phyloP scores from a whole-genome alignment of 2,797 vertebrate species.

The Etheostoma perlongum region DNA sequence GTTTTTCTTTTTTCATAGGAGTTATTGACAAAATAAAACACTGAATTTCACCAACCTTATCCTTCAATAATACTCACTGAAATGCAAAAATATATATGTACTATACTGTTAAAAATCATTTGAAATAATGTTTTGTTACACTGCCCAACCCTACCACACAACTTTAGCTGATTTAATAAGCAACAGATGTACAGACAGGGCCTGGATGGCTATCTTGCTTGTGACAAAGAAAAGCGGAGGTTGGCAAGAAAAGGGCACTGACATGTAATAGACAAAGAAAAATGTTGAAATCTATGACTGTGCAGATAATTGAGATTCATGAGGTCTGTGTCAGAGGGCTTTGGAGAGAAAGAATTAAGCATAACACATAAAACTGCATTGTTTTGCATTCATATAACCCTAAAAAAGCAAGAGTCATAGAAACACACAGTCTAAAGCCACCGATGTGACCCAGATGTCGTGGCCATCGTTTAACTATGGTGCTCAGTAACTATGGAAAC shows the following conservation, averaged over 20 bases:
- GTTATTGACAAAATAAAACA: not conserved
- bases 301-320: not conserved
- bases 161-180: not conserved
- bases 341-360: not conserved
- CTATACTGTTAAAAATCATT: not conserved
- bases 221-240: conserved; percentile 6
- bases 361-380: not conserved
- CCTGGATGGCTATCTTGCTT: not conserved
- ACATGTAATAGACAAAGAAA: not conserved
- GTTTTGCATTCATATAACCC: not conserved
- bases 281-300: not conserved
- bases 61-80: not conserved
- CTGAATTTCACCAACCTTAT: not conserved
- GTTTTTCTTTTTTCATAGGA: not conserved
- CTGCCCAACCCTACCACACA: too few species aligned
- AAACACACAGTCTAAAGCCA: conserved; percentile 23
- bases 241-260: not conserved
- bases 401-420: not conserved
- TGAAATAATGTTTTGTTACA: not conserved
- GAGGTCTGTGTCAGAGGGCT: not conserved
- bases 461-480: conserved; percentile 53
- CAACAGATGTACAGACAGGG: not conserved
- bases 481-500: conserved; percentile 80
- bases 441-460: conserved; percentile 57
- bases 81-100: not conserved